Percentiles rank a stretch among this genome's conserved stretches.
These are phyloP conservation scores for Acanthaster planci DNA, from an alignment of 35 echinoderm and acorn worm species.

Conservation along the genomic window DNA sequence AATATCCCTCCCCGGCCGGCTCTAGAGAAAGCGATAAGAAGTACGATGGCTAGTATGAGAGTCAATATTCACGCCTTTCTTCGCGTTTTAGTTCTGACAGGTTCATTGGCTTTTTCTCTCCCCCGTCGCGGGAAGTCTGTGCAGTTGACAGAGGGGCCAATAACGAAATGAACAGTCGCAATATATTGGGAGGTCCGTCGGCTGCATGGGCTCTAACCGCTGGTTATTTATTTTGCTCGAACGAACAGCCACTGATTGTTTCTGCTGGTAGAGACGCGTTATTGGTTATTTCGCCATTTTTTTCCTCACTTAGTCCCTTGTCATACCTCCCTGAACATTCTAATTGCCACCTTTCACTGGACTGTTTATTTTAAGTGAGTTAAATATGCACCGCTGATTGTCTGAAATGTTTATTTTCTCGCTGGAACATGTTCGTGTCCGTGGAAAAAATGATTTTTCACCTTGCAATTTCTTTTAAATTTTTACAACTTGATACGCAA, in stretches of 20 bases:
- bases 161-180: conserved; percentile 4
- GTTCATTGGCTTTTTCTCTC: conserved; percentile 17
- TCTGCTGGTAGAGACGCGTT: neutral
- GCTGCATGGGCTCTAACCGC: neutral
- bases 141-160: conserved; percentile 11
- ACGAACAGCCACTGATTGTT: conserved; percentile 8
- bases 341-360: neutral
- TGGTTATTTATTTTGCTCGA: conserved; percentile 18
- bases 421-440: neutral
- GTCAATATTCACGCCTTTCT: conserved; percentile 8
- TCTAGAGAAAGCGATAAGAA: conserved; percentile 7
- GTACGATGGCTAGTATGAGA: neutral
- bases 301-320: neutral
- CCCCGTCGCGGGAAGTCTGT: neutral
- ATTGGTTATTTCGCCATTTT: neutral
- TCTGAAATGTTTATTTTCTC: neutral
- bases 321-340: neutral
- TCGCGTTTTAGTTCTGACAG: neutral
- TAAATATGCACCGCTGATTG: neutral
- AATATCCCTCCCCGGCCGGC: neutral
- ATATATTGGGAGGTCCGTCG: neutral
- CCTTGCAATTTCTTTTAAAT: too few relatives aligned
- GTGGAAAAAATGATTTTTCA: too few relatives aligned
- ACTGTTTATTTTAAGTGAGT: neutral
- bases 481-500: too few relatives aligned